Base-by-base conservation (phyloP, 1,140 invertebrate genomes). In the Brachionus calyciflorus region DNA sequence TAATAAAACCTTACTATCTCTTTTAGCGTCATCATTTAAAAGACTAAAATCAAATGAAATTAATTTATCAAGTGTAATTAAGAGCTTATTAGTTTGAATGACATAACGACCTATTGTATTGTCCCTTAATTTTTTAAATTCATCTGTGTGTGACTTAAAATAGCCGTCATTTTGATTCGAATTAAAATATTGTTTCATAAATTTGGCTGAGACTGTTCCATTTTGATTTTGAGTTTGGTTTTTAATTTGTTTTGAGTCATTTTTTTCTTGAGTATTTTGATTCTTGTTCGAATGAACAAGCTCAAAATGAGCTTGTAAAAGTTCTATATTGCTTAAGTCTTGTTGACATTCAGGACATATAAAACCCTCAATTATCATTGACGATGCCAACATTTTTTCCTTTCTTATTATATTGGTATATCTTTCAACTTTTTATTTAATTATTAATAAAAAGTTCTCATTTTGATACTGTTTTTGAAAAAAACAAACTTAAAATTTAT, bases 11-110 rank as follows among this genome's bases (percentile, higher is more conserved):
- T 70, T 41, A 73, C 69, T 51, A 33, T 73, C 69, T 49, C 69
- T 30, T 51, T 73, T 55, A n/a, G 44, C 24, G 12, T 73, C 69
- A 55, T 49, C 51, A 14, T 37, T 73, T 2, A 49, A 17, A 49
- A 37, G 12, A 28, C 19, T 73, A 12, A 28, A 30, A 82, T 94
- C 91, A 79, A 88, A 81, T 46, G 79, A 79, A 33, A 98, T 87
- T 78, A 99, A 86, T 84, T 94, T 95, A 85, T 97, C 93, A 79
- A 99, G 83, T 80, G 95, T 88, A 80, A 98, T 96, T 33, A 98
- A 87, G 17, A 98, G 85, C 83, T 96, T 97, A 84, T 99, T 98
- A 1, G 94, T 97, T 86, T 96, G 93, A 26, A 91, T 90, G 0
- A 93, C 91, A 85, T 91, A 93, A 82, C 92, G 88, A 85, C 96